Base-by-base conservation (phyloP, 2,113 vertebrate species). In the Hypanus sabinus region DNA sequence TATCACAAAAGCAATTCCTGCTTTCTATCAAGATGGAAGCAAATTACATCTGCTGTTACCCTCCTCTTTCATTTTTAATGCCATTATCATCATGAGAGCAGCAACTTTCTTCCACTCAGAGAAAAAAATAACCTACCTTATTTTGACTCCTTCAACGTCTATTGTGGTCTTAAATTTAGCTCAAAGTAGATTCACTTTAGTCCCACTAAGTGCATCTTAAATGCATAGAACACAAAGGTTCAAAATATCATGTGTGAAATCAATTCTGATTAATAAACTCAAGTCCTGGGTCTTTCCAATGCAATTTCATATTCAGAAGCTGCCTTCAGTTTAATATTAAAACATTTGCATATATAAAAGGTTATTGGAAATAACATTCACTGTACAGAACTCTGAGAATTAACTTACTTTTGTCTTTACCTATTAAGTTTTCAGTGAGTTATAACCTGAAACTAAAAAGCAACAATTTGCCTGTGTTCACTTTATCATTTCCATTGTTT, bases 401-500 rank as follows among this genome's bases (percentile, higher is more conserved):
- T 92, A 16, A 68, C 20, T 92, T 38, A 46, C 22, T 12, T 92
- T 92, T 92, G 3, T 36, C 8, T 70, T 65, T 33, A 60, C 0
- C 30, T 22, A 27, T 68, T 36, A 92, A 5, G 70, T 71, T 70
- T 9, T 71, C 57, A 92, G 2, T 36, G 36, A 16, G n/a, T 10
- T 70, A 68, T 22, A n/a, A 68, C 33, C 68, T 91, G 27, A 38
- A 85, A 8, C 9, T 60, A 30, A 85, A 85, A 36, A 36, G 62
- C 88, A 36, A 68, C 88, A 91, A n/a, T 91, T 91, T 20, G 6
- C 33, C 62, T 70, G 62, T 62, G 14, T 91, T 91, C 88, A 91
- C 18, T 36, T 27, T 70, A 16, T 36, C 60, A 91, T 33, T 36
- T 36, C 65, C 36, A 91, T 91, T 91, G 62, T 91, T 33, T 38